A percentile compares a stretch with the other conserved stretches of the same genome.
phyloP scores from a whole-genome alignment of 2,113 vertebrate species.

The Oryzias celebensis region DNA sequence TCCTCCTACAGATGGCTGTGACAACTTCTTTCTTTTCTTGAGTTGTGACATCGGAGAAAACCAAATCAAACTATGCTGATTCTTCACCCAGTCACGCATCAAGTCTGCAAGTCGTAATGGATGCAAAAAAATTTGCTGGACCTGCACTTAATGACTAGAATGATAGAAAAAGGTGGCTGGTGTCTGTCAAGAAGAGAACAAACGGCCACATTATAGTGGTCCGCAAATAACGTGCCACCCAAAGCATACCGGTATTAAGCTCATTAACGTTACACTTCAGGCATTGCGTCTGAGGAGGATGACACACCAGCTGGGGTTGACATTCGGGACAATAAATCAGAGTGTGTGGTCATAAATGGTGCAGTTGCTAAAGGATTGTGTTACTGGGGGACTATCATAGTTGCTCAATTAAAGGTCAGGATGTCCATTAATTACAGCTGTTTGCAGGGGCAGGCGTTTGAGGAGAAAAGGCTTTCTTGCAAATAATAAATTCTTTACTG shows the following conservation, averaged over 20 bases:
- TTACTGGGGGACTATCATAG: neutral
- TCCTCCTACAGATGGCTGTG: slow-evolving; percentile 40
- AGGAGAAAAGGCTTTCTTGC: too few relatives aligned
- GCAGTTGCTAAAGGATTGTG: slow-evolving; percentile 1
- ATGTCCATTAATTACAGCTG: too few relatives aligned
- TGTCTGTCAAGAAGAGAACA: neutral
- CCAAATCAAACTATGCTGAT: slow-evolving; percentile 24
- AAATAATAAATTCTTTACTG: too few relatives aligned
- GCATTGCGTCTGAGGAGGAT: slow-evolving; percentile 7
- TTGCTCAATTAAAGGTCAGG: neutral
- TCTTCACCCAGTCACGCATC: slow-evolving; percentile 18
- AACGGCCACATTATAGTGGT: neutral
- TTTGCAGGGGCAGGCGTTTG: too few relatives aligned
- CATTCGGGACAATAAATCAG: slow-evolving; percentile 20
- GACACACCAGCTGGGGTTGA: slow-evolving; percentile 21
- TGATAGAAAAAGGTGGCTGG: neutral
- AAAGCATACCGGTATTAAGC: slow-evolving; percentile 18
- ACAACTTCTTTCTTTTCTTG: slow-evolving; percentile 25
- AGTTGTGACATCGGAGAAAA: slow-evolving; percentile 23
- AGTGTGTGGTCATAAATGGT: slow-evolving; percentile 7
- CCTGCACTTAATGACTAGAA: slow-evolving; percentile 9
- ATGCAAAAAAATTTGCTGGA: neutral
- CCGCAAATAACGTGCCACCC: slow-evolving; percentile 6
- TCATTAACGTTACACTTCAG: slow-evolving; percentile 6
- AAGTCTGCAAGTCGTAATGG: slow-evolving; percentile 13